Base-by-base conservation (phyloP, 1,140 invertebrate species). In the Diachasma alloeum region DNA sequence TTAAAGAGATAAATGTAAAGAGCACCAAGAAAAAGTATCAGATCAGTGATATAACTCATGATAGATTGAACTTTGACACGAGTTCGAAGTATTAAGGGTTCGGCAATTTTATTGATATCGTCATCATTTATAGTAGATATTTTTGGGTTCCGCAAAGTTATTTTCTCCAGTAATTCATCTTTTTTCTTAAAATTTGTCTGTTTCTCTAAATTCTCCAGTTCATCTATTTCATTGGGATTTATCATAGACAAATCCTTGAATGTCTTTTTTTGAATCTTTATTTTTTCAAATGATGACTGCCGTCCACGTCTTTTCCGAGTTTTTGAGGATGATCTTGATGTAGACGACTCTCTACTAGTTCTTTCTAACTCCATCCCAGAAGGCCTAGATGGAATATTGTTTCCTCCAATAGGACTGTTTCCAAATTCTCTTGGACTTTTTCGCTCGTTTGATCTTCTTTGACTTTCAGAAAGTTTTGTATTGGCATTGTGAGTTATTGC, bases 1-100 rank as follows among this genome's bases (percentile, higher is more conserved):
- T 94, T 94, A 81, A 95, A 96, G 11, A 95, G 85, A 85, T 95
- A 96, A 44, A 96, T 90, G 69, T 90, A 89, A 11, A 85, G 53
- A 5, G 95, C 95, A 0, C 95, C 91, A 15, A 93, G 66, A 69
- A 95, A 90, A 79, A 95, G 90, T 42, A 92, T 92, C 66, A 95
- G 81, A 83, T 95, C 94, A 0, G 94, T 94, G 9, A 92, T 86
- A 80, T 94, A 95, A 81, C 92, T 93, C 1, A 95, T 87, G 0
- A 91, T 92, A 6, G 92, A 91, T 63, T 92, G 90, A 0, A 95
- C 93, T 79, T 92, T 94, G 36, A 87, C 90, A 78, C 93, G 92
- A 0, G 94, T 92, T 78, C 92, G 89, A 56, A 91, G 87, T 76
- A 78, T 82, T 9, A 85, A 36, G 6, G 74, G 78, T 17, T 83